These are phyloP conservation scores for Leptopilina myrica DNA, from an alignment of 2,888 invertebrate species.

Conservation along the genomic window DNA sequence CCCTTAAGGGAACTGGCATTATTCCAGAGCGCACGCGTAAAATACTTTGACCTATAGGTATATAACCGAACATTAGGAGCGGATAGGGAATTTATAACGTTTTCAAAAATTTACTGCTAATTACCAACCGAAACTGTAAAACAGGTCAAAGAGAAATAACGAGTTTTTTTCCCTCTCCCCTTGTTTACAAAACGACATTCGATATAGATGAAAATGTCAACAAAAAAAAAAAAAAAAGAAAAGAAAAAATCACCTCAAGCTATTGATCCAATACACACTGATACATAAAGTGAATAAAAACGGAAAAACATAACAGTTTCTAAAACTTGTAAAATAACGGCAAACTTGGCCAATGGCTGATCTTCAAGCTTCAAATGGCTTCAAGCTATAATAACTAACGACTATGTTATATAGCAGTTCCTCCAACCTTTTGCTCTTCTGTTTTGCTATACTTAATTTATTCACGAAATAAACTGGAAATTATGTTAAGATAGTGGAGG, in stretches of 20 bases:
- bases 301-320: slow-evolving; percentile 32
- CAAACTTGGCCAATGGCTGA: slow-evolving; percentile 16
- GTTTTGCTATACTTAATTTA: slow-evolving; percentile 20
- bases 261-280: slow-evolving; percentile 6
- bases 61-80: slow-evolving; percentile 1
- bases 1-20: slow-evolving; percentile 16
- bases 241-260: slow-evolving; percentile 2
- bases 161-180: background rate
- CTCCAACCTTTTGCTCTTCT: slow-evolving; percentile 3
- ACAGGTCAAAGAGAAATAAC: background rate
- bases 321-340: slow-evolving; percentile 20
- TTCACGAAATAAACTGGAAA: slow-evolving; percentile 34
- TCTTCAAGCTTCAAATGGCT: slow-evolving; percentile 21
- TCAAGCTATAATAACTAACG: slow-evolving; percentile 32
- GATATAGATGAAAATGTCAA: slow-evolving; percentile 14
- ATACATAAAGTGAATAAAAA: background rate
- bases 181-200: background rate
- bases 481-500: slow-evolving; percentile 26
- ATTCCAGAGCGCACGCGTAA: slow-evolving; percentile 15
- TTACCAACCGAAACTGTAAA: slow-evolving; percentile 18
- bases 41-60: slow-evolving; percentile 27
- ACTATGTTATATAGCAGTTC: background rate
- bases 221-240: background rate
- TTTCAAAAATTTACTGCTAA: slow-evolving; percentile 37
- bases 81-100: slow-evolving; percentile 28